These are phyloP conservation scores for Capitulum mitella DNA, from an alignment of 2,888 invertebrate genomes.

Conservation along the genomic window DNA sequence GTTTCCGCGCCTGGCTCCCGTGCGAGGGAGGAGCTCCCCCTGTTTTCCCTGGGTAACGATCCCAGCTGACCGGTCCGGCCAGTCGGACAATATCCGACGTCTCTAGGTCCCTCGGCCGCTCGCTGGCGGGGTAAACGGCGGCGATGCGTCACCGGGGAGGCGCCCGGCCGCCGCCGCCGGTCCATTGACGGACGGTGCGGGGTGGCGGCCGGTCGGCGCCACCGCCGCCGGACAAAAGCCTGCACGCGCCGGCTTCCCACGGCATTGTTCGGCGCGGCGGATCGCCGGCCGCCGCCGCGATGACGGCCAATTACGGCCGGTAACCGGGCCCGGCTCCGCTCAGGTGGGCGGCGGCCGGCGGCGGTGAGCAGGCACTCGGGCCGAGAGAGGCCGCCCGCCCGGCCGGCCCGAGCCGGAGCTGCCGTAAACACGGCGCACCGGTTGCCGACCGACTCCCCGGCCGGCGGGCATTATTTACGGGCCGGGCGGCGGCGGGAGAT, in stretches of 20 bases:
- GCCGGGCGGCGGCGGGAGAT: background rate
- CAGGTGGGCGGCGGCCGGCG: too few species aligned
- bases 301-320: too few species aligned
- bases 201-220: background rate
- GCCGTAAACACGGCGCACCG: constrained; percentile 57
- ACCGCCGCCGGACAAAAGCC: constrained; percentile 56
- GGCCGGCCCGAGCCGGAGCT: constrained; percentile 86
- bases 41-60: too few species aligned
- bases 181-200: background rate
- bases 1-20: background rate
- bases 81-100: too few species aligned
- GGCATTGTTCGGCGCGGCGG: constrained; percentile 50
- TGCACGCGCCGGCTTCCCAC: constrained; percentile 58
- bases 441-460: background rate
- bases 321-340: too few species aligned
- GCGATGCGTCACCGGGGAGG: background rate
- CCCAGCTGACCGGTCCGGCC: too few species aligned
- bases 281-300: constrained; percentile 73
- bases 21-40: too few species aligned
- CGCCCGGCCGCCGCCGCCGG: background rate
- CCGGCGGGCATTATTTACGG: background rate
- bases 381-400: constrained; percentile 57
- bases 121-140: background rate
- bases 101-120: background rate
- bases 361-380: too few species aligned